Base-by-base conservation (phyloP, 2,888 invertebrate species). In the Agrochola litura region DNA sequence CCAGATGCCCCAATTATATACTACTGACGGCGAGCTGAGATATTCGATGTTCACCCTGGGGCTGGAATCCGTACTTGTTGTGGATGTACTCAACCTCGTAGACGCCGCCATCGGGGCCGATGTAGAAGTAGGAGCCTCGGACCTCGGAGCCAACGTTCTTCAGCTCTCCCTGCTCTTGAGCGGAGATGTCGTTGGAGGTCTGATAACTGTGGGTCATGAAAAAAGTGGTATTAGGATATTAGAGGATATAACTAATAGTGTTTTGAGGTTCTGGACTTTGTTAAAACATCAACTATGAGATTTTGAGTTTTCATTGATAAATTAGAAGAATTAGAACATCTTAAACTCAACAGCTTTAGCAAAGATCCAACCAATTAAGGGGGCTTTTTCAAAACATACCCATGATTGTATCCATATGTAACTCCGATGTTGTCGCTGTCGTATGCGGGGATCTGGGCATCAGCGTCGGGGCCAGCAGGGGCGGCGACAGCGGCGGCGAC, bases 51-150 rank as follows among this genome's bases (percentile, higher is more conserved):
- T n/a, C 90, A n/a, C 93, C 95, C 22, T 74, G 58, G 90, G 97
- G 94, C 85, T 95, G 95, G 96, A 97, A 97, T 22, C 97, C 97
- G 86, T 94, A 89, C 91, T 97, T 95, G 91, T 97, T 92, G 63
- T 97, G 97, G 79, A 94, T 84, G 95, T 97, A 97, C 76, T 86
- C 91, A 66, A 97, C 93, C 54, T 89, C 86, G 95, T 97, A 97
- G 73, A 89, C 52, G 41, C 94, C 89, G 61, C 97, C 97, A 76
- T 97, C 97, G 46, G 91, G 89, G 22, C 96, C 97, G 82, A 78
- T 30, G 94, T 95, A 96, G 5, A 92, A 87, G 94, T 16, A 96
- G 69, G 87, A 82, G 52, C 96, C 96, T 30, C 89, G 89, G 85
- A 95, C 94, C 2, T 41, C 95, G 9, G 92, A 75, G 5, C 95